Percentiles rank a stretch among this genome's conserved stretches.
Conservation (phyloP, 2,888 invertebrate genomes). For the Hydriomena furcata region DNA sequence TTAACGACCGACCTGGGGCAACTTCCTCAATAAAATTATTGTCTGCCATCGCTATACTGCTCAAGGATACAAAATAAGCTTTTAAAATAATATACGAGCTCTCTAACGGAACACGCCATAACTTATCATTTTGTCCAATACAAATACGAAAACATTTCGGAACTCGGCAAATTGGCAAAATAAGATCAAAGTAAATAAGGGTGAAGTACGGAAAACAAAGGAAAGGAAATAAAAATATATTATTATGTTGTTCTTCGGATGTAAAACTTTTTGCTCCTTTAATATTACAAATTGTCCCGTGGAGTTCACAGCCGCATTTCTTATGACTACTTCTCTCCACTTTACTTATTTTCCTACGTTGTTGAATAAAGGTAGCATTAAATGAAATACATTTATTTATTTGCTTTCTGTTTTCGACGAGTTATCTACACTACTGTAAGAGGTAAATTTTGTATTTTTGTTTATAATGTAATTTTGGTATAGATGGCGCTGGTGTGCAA, state of each 20-base stretch:
- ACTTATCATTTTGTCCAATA: constrained; percentile 14
- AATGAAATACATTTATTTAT: constrained; percentile 12
- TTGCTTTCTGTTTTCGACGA: constrained; percentile 18
- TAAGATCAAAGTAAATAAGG: constrained; percentile 35
- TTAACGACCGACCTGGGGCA: constrained; percentile 71
- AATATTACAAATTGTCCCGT: constrained; percentile 30
- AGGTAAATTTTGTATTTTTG: too few relatives aligned
- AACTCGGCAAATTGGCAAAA: constrained; percentile 31
- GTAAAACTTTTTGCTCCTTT: constrained; percentile 29
- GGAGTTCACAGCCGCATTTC: constrained; percentile 26
- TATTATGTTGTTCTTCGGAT: constrained; percentile 31
- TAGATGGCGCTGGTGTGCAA: too few relatives aligned
- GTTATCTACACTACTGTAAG: constrained; percentile 14
- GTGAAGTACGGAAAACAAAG: constrained; percentile 34
- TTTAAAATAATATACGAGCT: constrained; percentile 35
- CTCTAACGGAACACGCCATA: constrained; percentile 29
- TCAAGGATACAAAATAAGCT: constrained; percentile 40
- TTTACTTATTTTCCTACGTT: constrained; percentile 21
- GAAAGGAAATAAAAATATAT: constrained; percentile 38
- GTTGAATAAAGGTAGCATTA: constrained; percentile 26
- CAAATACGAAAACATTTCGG: constrained; percentile 24
- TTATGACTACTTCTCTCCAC: too few relatives aligned
- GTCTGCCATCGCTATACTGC: constrained; percentile 50
- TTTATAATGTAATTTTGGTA: too few relatives aligned
- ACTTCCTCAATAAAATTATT: constrained; percentile 81